These are phyloP conservation scores for Pocillopora meandrina DNA, from an alignment of 92 coral and sea anemone species.

Conservation along the genomic window DNA sequence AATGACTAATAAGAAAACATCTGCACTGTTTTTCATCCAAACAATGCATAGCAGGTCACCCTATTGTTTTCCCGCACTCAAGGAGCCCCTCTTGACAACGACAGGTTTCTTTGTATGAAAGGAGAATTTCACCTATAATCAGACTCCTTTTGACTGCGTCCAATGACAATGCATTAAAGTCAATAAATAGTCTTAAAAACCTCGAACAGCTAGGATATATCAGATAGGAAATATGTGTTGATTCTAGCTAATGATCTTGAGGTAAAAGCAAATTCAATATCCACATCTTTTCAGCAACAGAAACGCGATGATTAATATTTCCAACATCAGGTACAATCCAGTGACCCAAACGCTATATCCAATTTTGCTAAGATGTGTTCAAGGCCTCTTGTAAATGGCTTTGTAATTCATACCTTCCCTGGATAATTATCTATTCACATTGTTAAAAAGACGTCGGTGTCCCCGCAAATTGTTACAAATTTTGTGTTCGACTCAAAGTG, in stretches of 20 bases:
- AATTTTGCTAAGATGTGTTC: neutral
- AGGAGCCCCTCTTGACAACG: neutral
- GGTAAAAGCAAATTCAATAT: neutral
- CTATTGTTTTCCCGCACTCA: constrained; percentile 18
- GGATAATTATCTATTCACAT: neutral
- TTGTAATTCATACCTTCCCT: neutral
- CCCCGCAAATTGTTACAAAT: constrained; percentile 16
- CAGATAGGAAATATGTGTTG: neutral
- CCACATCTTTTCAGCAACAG: neutral
- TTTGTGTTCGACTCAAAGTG: neutral
- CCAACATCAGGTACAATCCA: neutral
- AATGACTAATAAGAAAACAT: constrained; percentile 14
- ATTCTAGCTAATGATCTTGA: neutral
- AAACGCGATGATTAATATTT: too few relatives aligned
- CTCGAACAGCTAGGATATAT: neutral
- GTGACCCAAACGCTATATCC: neutral
- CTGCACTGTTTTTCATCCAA: constrained; percentile 35
- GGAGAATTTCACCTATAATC: constrained; percentile 34
- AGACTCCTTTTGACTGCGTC: neutral
- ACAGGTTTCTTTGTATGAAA: constrained; percentile 19
- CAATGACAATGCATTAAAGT: neutral
- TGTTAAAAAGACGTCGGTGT: neutral
- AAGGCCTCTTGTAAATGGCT: neutral
- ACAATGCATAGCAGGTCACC: constrained; percentile 41
- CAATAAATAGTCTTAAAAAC: neutral